Conservation (phyloP, 2,113 vertebrate genomes). For the Corythoichthys haematopterus region DNA sequence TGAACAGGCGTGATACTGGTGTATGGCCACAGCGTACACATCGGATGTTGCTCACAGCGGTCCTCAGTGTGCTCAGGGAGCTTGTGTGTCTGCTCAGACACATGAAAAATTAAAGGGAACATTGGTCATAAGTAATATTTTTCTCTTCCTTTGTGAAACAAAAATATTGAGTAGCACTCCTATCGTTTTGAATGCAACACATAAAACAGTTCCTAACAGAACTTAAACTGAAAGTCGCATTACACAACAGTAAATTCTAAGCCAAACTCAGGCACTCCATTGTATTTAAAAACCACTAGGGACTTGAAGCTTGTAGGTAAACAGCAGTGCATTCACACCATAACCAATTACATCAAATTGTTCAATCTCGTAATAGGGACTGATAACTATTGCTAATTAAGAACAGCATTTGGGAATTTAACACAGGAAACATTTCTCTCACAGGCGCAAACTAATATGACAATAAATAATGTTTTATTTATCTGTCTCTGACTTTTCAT, state of each 20-base stretch:
- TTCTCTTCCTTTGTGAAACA: no score
- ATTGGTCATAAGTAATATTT: no score
- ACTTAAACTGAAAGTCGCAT: not conserved
- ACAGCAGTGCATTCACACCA: not conserved
- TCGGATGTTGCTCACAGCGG: no score
- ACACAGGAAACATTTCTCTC: not conserved
- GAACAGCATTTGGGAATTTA: not conserved
- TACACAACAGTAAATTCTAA: not conserved
- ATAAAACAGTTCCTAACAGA: not conserved
- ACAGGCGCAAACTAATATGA: not conserved
- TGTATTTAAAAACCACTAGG: not conserved
- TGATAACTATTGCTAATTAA: not conserved
- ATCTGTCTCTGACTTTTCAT: not conserved
- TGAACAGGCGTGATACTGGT: no score
- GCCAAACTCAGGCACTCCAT: not conserved
- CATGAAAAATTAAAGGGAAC: no score
- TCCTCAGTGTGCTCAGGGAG: no score
- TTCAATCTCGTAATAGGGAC: not conserved
- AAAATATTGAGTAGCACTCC: no score
- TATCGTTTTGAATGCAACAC: not conserved
- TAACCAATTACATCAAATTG: no score
- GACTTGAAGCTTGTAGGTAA: not conserved
- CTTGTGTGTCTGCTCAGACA: no score
- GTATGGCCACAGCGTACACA: no score
- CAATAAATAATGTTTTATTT: not conserved